Evolutionary conservation across 2,797 vertebrate genomes (phyloP), one percentile per base, ranked within the genome.

Genomic region (Platalea minor): DNA sequence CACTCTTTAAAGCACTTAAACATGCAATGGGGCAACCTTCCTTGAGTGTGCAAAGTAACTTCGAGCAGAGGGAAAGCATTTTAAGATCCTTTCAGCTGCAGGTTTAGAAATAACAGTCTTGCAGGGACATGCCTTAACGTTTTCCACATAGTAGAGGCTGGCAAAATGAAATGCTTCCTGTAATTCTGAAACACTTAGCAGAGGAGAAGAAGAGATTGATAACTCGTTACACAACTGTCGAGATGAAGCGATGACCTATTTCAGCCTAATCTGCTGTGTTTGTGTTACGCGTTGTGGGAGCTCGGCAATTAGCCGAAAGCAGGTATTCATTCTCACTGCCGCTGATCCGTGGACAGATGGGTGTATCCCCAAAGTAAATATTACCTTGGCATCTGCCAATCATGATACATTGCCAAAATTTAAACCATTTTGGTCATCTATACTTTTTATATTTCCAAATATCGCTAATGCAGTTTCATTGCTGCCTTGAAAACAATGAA

Each of bases 41-140:
- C 50, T 29, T 50, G 68, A 67, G 72, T 25, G 64, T 74, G 56
- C 83, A 39, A 65, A 69, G 79, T 63, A 67, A 70, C 45, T 91
- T 65, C n/a, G 7, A 80, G 81, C 84, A 94, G 91, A 89, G 50
- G 67, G 59, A 77, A 82, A 73, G 78, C 89, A 17, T 50, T 39
- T 80, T 64, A 50, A 85, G 75, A 79, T 92, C 39, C 37, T 39
- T 94, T 91, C 86, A 85, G 74, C 77, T 76, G 77, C 65, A 18
- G 63, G 41, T 96, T 97, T 89, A 85, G 95, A 96, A 96, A 94
- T 67, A 94, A 79, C 43, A 70, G 78, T 89, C 96, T 46, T 96
- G 95, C 95, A 95, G 72, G 48, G 89, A 88, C 95, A 91, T 95
- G 96, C 87, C 95, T 92, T 83, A 74, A 41, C 3, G 2, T 94